These are phyloP conservation scores for Blastobasis lacticolella DNA, from an alignment of 2,888 invertebrate species.

Conservation along the genomic window DNA sequence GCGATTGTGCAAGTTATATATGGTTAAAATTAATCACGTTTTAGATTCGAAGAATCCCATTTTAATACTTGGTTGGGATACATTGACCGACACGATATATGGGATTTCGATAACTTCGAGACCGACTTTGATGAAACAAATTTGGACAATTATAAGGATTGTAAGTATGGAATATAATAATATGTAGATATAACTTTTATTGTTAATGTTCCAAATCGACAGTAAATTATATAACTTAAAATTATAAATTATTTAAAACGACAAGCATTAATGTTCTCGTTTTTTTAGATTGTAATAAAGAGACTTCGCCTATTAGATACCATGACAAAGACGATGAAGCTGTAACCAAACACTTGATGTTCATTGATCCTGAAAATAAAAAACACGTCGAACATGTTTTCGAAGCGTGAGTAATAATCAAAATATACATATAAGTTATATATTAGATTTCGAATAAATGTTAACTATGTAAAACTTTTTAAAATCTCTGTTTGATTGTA, in stretches of 20 bases:
- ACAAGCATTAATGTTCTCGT: no score
- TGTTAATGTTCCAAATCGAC: no score
- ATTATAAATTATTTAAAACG: no score
- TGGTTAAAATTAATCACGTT: not conserved
- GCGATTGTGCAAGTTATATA: no score
- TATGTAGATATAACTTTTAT: no score
- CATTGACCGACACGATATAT: constrained; percentile 30
- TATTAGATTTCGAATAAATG: no score
- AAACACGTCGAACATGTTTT: constrained; percentile 40
- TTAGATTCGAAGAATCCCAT: constrained; percentile 34
- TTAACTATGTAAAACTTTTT: not conserved
- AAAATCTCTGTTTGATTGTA: not conserved
- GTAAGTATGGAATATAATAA: no score
- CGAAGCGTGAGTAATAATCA: constrained; percentile 25
- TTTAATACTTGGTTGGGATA: constrained; percentile 34
- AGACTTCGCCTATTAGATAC: not conserved
- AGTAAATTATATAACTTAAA: no score
- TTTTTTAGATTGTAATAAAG: no score
- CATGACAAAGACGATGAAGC: constrained; percentile 18
- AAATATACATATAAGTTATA: not conserved
- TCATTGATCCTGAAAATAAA: constrained; percentile 30
- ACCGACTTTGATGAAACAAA: constrained; percentile 19
- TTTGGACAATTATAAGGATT: no score
- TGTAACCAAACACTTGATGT: constrained; percentile 24
- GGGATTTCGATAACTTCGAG: constrained; percentile 35